Conservation (phyloP, 2,797 vertebrate genomes). For the Eleutherodactylus coqui region DNA sequence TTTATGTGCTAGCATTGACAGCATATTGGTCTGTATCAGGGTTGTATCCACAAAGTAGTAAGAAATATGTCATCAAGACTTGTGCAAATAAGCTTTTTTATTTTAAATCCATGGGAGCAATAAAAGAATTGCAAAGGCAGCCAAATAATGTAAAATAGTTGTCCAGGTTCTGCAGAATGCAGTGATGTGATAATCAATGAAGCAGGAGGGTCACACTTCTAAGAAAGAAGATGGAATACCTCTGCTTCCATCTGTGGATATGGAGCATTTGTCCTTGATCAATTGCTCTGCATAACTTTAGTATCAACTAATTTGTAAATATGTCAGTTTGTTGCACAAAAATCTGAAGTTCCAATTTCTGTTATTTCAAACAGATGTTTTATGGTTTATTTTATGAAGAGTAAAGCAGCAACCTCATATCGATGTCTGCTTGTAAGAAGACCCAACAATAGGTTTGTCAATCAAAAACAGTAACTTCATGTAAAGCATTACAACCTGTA, state of each 20-base stretch:
- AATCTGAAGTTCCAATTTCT: neutral
- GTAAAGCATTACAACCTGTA: too few relatives aligned
- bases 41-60: too few relatives aligned
- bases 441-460: too few relatives aligned
- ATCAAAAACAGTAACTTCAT: too few relatives aligned
- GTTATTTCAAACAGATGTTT: slow-evolving; percentile 38
- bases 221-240: neutral
- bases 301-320: slow-evolving; percentile 27
- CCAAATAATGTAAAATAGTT: neutral
- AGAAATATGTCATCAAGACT: neutral
- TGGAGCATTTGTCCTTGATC: slow-evolving; percentile 11
- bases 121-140: neutral
- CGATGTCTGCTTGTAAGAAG: neutral
- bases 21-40: too few relatives aligned
- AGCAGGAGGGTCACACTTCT: neutral
- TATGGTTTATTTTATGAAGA: neutral
- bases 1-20: too few relatives aligned
- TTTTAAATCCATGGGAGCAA: neutral
- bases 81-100: neutral
- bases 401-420: neutral
- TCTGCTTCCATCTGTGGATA: slow-evolving; percentile 2
- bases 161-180: neutral
- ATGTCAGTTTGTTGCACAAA: slow-evolving; percentile 15
- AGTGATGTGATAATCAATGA: neutral
- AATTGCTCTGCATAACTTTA: slow-evolving; percentile 28